These are phyloP conservation scores for Alviniconcha strummeri DNA, from an alignment of 2,888 invertebrate species.

Conservation along the genomic window DNA sequence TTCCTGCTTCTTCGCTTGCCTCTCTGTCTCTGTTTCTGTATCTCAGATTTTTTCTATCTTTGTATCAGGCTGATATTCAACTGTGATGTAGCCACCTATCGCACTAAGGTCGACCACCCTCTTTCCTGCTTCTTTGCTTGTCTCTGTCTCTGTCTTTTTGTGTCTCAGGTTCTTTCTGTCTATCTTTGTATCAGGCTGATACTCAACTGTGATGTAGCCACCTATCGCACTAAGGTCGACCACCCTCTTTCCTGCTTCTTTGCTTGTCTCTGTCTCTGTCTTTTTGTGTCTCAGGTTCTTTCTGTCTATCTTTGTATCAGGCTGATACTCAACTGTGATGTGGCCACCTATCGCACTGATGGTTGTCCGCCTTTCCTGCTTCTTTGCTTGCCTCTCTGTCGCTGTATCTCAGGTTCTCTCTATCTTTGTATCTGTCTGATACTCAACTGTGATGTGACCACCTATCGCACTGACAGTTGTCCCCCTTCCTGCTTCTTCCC, in stretches of 20 bases:
- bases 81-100: not conserved
- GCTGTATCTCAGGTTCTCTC: not conserved
- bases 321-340: not conserved
- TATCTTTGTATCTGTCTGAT: too few relatives aligned
- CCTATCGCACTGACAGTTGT: slow-evolving; percentile 15
- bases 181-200: too few relatives aligned
- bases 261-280: not conserved
- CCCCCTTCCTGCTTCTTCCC: not conserved
- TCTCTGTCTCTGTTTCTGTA: not conserved
- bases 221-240: not conserved
- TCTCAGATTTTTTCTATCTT: not conserved
- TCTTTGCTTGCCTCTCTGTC: too few relatives aligned
- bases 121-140: not conserved
- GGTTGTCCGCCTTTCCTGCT: not conserved
- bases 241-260: not conserved
- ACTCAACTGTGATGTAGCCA: not conserved
- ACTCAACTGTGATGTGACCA: not conserved
- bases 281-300: not conserved
- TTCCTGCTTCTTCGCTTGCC: too few relatives aligned
- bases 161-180: too few relatives aligned
- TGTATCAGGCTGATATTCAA: too few relatives aligned
- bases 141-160: not conserved
- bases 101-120: not conserved
- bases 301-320: too few relatives aligned
- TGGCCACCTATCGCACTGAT: slow-evolving; percentile 15